Base-by-base conservation (phyloP, 2,888 invertebrate genomes). In the Campoplex capitator region DNA sequence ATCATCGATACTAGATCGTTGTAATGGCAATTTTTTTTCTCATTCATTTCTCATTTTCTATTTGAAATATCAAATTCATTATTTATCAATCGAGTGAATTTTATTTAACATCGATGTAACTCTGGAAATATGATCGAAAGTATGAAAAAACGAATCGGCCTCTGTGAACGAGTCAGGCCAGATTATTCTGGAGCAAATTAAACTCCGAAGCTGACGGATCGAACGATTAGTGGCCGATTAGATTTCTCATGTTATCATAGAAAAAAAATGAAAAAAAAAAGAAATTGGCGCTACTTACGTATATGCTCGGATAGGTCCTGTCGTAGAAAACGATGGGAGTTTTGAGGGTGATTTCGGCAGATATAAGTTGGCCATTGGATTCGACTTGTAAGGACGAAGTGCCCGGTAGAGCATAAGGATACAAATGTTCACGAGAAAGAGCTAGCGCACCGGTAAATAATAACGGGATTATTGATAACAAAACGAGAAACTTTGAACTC, bases 291-390 rank as follows among this genome's bases (percentile, higher is more conserved):
- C 42, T 92, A 98, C 98, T 98, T 95, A 99, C 98, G 95, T 96
- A 98, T 91, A 98, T 95, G 54, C 96, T 95, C 82, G 96, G 96
- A 94, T 97, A 98, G 88, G 95, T 95, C 89, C 96, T 96, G 90
- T 97, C 97, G 94, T 97, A 99, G 95, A 98, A 98, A 75, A 96
- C 95, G 81, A 99, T 96, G 1, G 98, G 98, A 56, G 97, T 96
- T 91, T 95, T 95, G 2, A 98, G 95, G 3, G 93, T 92, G 8
- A 97, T 95, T 93, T 97, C 97, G 0, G 95, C 95, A 16, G 97
- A 91, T 7, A 85, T 1, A 38, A 94, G 88, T 85, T 90, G 89
- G 35, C 93, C 93, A 75, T 91, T 90, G 45, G 78, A 35, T 79
- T 92, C 93, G 18, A 88, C 38, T 70, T 91, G 89, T 9, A 94